Percentiles rank a stretch among this genome's conserved stretches.
These are phyloP conservation scores for Axinella damicornis DNA, from an alignment of 37 sponge, comb jelly and placozoan species.

Conservation along the genomic window DNA sequence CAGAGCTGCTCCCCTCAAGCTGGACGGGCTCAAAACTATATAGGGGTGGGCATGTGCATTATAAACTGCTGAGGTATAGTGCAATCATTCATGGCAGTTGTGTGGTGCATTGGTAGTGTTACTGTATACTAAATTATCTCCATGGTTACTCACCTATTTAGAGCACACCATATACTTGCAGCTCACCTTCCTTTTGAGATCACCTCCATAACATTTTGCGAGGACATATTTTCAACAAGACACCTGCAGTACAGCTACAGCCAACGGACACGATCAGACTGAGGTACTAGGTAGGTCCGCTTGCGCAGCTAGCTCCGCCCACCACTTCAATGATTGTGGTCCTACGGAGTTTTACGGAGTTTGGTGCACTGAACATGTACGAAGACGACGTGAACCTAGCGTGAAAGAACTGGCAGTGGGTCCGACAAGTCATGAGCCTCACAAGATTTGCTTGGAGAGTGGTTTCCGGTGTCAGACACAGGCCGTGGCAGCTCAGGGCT, in stretches of 20 bases:
- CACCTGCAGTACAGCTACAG: background rate
- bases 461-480: background rate
- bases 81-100: too few species aligned
- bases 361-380: background rate
- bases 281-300: background rate
- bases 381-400: too few species aligned
- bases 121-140: background rate
- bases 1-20: too few species aligned
- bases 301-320: background rate
- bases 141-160: background rate
- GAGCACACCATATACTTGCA: background rate
- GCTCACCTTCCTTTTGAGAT: constrained; percentile 42
- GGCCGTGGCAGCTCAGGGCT: background rate
- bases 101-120: too few species aligned
- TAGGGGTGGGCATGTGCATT: too few species aligned
- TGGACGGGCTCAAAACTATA: too few species aligned
- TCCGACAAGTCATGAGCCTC: background rate
- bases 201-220: constrained; percentile 35
- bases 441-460: background rate
- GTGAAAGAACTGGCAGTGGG: too few species aligned
- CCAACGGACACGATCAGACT: too few species aligned
- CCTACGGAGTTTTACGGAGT: constrained; percentile 14
- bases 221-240: background rate
- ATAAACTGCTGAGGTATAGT: too few species aligned
- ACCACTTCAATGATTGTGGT: background rate